These are phyloP conservation scores for Pipistrellus nathusii DNA, from an alignment of 2,797 vertebrate species.

Conservation along the genomic window DNA sequence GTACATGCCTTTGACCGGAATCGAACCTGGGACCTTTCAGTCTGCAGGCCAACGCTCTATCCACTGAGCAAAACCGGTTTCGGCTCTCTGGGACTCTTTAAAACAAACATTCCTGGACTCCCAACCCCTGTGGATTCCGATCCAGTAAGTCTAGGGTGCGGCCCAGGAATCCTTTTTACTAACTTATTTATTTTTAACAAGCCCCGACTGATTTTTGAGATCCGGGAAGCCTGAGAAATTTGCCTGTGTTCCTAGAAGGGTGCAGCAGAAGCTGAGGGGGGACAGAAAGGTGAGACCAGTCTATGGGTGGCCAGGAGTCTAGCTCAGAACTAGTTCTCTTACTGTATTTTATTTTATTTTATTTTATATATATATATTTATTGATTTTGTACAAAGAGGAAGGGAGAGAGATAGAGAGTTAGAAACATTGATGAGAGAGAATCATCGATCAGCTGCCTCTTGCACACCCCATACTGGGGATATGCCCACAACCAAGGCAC, in stretches of 20 bases:
- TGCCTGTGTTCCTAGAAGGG: not conserved
- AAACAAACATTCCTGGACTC: conserved; percentile 19
- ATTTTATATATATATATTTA: too few species aligned
- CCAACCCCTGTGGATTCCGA: not conserved
- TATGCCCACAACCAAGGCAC: too few species aligned
- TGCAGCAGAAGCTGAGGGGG: not conserved
- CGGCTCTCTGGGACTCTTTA: not conserved
- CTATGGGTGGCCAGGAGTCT: not conserved
- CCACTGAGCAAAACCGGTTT: too few species aligned
- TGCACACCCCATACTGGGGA: too few species aligned
- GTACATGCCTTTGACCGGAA: too few species aligned
- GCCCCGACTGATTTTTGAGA: not conserved
- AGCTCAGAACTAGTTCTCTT: not conserved
- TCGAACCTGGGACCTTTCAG: too few species aligned
- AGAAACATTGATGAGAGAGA: too few species aligned
- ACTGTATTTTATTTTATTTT: not conserved
- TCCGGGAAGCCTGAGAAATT: not conserved
- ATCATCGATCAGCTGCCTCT: too few species aligned
- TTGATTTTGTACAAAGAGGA: too few species aligned
- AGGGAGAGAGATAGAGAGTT: too few species aligned
- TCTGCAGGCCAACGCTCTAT: too few species aligned
- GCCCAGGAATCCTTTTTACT: not conserved
- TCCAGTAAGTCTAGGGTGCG: not conserved
- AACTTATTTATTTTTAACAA: not conserved
- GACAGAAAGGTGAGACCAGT: not conserved